phyloP scores from a whole-genome alignment of 2,797 vertebrate genomes.

The Glossophaga mutica region DNA sequence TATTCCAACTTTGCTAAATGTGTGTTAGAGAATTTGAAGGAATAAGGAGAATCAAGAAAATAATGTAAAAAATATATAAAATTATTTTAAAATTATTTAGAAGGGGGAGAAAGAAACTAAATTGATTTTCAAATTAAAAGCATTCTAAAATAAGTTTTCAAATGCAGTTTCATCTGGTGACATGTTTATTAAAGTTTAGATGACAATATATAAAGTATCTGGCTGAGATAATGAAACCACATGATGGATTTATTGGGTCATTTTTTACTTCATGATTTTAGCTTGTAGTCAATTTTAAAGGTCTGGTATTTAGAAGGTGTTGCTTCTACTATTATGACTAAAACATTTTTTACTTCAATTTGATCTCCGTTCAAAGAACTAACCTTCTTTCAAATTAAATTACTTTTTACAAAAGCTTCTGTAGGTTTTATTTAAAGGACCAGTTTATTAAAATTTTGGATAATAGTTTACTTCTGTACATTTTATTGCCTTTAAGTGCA shows the following conservation, averaged over 20 bases:
- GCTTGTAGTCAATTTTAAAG: background rate
- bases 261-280: background rate
- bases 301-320: background rate
- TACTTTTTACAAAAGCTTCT: background rate
- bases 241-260: background rate
- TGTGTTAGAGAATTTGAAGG: background rate
- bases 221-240: background rate
- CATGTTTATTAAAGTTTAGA: background rate
- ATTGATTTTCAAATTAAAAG: background rate
- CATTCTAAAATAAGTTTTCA: background rate
- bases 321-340: background rate
- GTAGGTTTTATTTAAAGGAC: background rate
- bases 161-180: background rate
- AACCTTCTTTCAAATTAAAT: conserved; percentile 1
- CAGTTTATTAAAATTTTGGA: background rate
- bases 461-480: background rate
- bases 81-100: background rate
- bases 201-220: background rate
- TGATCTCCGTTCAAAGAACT: conserved; percentile 18
- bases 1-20: background rate
- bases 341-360: background rate
- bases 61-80: background rate
- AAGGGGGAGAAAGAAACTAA: background rate
- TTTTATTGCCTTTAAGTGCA: background rate
- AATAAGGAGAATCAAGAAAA: background rate